Evolutionary conservation across 1,140 invertebrate species (phyloP).

Genomic region (Heterodera carotae): DNA sequence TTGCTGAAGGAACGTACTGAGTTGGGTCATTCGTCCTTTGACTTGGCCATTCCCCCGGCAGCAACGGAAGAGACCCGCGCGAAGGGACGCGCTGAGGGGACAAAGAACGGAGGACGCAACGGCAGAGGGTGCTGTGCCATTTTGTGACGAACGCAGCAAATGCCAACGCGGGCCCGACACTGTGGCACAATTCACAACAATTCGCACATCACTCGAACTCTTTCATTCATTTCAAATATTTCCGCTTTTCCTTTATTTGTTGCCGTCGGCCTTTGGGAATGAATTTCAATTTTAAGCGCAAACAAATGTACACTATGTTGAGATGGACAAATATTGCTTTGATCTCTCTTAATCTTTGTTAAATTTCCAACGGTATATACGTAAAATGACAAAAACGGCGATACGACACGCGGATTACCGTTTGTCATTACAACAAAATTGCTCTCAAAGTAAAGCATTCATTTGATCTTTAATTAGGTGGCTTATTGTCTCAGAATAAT

Average conservation of each 20-base stretch:
- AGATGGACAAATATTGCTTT: too few relatives aligned
- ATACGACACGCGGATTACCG: too few relatives aligned
- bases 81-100: not conserved
- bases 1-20: not conserved
- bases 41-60: not conserved
- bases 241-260: not conserved
- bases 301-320: not conserved
- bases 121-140: not conserved
- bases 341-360: too few relatives aligned
- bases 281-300: not conserved
- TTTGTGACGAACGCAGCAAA: not conserved
- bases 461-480: too few relatives aligned
- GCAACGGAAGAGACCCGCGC: not conserved
- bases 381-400: too few relatives aligned
- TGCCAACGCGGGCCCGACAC: not conserved
- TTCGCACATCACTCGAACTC: not conserved
- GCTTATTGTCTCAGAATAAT: too few relatives aligned
- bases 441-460: too few relatives aligned
- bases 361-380: too few relatives aligned
- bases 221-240: not conserved
- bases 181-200: not conserved
- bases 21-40: slow-evolving; percentile 2
- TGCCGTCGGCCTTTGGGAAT: not conserved
- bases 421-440: too few relatives aligned
- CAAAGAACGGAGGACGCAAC: not conserved